phyloP scores from a whole-genome alignment of 2,113 vertebrate species.

The rabbit (Oryctolagus cuniculus) region DNA sequence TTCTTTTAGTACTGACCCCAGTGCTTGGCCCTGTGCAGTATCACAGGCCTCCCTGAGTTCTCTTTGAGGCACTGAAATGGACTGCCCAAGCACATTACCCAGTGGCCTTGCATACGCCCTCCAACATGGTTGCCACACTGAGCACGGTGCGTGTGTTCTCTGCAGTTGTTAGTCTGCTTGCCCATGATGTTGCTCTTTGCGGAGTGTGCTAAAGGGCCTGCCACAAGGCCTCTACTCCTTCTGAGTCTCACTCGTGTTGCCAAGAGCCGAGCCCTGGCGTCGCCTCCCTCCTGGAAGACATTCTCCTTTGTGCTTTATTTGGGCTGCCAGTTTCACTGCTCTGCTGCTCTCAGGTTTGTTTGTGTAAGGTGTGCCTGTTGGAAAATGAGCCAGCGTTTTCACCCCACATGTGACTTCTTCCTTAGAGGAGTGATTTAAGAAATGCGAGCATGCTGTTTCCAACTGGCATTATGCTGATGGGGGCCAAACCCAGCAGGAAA shows the following conservation, averaged over 20 bases:
- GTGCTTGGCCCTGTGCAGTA: not conserved
- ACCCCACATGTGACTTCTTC: not conserved
- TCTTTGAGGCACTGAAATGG: not conserved
- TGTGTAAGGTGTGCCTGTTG: not conserved
- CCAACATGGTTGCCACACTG: not conserved
- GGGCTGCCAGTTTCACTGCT: not conserved
- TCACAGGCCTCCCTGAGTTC: not conserved
- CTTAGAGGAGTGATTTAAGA: not conserved
- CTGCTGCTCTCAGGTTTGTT: slow-evolving; percentile 21
- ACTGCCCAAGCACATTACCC: not conserved
- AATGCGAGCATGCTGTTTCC: not conserved
- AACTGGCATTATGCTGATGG: not conserved
- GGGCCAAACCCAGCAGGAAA: slow-evolving; percentile 11
- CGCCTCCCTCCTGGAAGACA: slow-evolving; percentile 41
- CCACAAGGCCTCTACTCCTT: not conserved
- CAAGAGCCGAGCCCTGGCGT: slow-evolving; percentile 11
- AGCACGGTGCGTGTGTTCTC: not conserved
- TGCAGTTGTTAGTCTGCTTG: not conserved
- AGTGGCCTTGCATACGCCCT: not conserved
- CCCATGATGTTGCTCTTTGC: not conserved
- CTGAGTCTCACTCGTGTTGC: not conserved
- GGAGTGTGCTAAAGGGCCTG: not conserved
- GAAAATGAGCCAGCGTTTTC: not conserved
- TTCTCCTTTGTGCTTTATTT: slow-evolving; percentile 31
- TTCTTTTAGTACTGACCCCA: not conserved